These are phyloP conservation scores for Parnassius mnemosyne DNA, from an alignment of 2,888 invertebrate species.

Conservation along the genomic window DNA sequence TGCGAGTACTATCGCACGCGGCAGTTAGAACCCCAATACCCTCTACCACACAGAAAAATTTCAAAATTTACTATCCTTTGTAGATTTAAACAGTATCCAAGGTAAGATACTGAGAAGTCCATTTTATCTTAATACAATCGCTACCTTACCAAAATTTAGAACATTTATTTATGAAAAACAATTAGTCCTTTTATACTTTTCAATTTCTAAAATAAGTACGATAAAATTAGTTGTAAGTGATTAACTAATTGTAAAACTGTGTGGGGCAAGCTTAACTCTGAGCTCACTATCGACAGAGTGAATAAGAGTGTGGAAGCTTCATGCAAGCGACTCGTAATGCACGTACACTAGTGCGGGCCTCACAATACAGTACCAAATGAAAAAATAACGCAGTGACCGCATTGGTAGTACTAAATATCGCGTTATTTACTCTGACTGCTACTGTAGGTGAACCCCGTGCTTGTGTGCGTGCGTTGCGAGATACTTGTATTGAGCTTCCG, in stretches of 20 bases:
- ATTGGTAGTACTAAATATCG: too few relatives aligned
- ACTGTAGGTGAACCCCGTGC: too few relatives aligned
- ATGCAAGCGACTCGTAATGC: background rate
- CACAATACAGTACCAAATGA: too few relatives aligned
- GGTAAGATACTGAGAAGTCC: background rate
- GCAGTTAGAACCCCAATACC: slow-evolving; percentile 14
- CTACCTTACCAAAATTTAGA: slow-evolving; percentile 2
- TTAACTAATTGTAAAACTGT: slow-evolving; percentile 19
- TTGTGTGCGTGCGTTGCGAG: too few relatives aligned
- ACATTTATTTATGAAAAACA: slow-evolving; percentile 7
- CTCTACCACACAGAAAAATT: slow-evolving; percentile 18
- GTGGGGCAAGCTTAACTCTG: slow-evolving; percentile 26
- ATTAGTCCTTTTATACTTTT: slow-evolving; percentile 13
- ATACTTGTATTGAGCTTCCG: too few relatives aligned
- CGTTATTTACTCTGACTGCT: too few relatives aligned
- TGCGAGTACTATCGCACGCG: slow-evolving; percentile 38
- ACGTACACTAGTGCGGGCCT: slow-evolving; percentile 3
- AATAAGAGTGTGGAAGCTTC: too few relatives aligned
- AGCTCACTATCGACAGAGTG: slow-evolving; percentile 22
- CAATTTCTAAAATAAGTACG: slow-evolving; percentile 6
- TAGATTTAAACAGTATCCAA: slow-evolving; percentile 6
- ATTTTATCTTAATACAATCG: slow-evolving; percentile 1
- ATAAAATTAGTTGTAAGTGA: background rate
- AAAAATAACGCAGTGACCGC: too few relatives aligned
- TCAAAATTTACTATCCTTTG: slow-evolving; percentile 5